These are phyloP conservation scores for Amphimallon solstitiale DNA, from an alignment of 2,888 invertebrate species.

Conservation along the genomic window DNA sequence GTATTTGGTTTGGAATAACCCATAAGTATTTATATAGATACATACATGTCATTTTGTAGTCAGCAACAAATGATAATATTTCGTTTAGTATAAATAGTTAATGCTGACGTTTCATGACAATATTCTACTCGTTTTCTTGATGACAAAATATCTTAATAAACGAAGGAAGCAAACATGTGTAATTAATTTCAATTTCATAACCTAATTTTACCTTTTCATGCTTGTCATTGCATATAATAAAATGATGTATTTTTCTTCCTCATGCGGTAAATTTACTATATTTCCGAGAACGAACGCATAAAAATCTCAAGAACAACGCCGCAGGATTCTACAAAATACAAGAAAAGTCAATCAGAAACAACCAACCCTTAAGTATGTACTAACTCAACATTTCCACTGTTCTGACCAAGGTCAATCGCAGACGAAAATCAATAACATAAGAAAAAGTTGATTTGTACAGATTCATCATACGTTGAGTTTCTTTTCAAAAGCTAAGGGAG, in stretches of 20 bases:
- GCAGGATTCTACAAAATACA: slow-evolving; percentile 26
- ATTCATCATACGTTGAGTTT: slow-evolving; percentile 8
- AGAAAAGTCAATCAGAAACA: slow-evolving; percentile 39
- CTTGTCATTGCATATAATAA: neutral
- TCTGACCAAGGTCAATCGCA: slow-evolving; percentile 37
- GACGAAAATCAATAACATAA: slow-evolving; percentile 25
- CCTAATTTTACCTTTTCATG: neutral
- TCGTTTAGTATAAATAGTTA: no score
- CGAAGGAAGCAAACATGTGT: no score
- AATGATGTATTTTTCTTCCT: slow-evolving; percentile 4
- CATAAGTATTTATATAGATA: no score
- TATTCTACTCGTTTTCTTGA: neutral
- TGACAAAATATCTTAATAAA: neutral
- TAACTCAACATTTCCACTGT: slow-evolving; percentile 35
- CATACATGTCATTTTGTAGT: no score
- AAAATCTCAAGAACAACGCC: slow-evolving; percentile 35
- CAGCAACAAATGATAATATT: no score
- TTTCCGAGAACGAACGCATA: neutral
- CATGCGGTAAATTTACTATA: slow-evolving; percentile 9
- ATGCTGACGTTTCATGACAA: no score
- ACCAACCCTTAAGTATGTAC: slow-evolving; percentile 28
- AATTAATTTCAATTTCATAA: slow-evolving; percentile 5
- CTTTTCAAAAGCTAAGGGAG: slow-evolving; percentile 12
- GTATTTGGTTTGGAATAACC: no score
- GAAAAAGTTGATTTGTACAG: slow-evolving; percentile 10